Evolutionary conservation across 2,888 invertebrate genomes (phyloP).

Genomic region (Polyommatus icarus): DNA sequence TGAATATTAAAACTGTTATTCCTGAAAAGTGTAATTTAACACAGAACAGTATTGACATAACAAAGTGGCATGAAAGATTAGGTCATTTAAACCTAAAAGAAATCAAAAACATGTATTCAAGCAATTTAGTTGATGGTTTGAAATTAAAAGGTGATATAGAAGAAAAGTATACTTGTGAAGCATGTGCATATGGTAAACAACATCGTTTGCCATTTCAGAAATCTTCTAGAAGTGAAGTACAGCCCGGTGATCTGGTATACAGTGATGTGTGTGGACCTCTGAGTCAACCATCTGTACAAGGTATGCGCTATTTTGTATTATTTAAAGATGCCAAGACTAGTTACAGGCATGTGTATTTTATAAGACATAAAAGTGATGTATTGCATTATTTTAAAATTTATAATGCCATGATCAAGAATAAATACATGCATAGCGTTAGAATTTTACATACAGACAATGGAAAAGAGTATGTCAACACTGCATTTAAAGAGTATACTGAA

Average conservation of each 20-base stretch:
- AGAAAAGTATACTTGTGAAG: slow-evolving; percentile 35
- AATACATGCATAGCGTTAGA: background rate
- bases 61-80: background rate
- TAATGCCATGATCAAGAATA: slow-evolving; percentile 39
- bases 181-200: slow-evolving; percentile 42
- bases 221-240: slow-evolving; percentile 35
- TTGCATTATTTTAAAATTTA: slow-evolving; percentile 40
- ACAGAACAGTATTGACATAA: slow-evolving; percentile 17
- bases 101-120: background rate
- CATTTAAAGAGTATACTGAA: background rate
- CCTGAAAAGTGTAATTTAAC: no score
- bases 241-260: slow-evolving; percentile 39
- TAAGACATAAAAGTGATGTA: slow-evolving; percentile 41
- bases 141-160: background rate
- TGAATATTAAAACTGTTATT: no score
- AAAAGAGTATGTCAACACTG: background rate
- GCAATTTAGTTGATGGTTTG: slow-evolving; percentile 8
- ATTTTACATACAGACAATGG: background rate
- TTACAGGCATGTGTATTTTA: slow-evolving; percentile 41
- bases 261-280: slow-evolving; percentile 42
- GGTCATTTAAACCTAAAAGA: background rate
- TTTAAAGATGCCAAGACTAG: slow-evolving; percentile 43
- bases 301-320: slow-evolving; percentile 39
- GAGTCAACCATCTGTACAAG: slow-evolving; percentile 7
- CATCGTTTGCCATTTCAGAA: slow-evolving; percentile 38